Conservation (phyloP, 2,113 vertebrate species). For the Malurus alboscapulatus region DNA sequence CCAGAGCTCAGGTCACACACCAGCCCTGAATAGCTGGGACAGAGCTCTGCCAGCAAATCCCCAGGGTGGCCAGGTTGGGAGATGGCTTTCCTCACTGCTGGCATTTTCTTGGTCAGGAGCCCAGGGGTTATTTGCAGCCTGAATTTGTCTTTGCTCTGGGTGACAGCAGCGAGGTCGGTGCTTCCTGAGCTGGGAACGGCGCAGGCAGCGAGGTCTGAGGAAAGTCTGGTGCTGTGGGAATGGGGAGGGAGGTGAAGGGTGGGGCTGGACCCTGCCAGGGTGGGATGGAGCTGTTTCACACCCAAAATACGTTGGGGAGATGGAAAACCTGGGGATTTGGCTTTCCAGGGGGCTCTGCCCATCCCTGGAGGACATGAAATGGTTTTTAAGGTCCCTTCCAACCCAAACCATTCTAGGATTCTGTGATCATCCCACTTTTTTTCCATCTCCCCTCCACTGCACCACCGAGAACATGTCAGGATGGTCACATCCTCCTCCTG, state of each 20-base stretch:
- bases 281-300: background rate
- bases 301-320: background rate
- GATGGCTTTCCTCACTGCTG: slow-evolving; percentile 40
- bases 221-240: accelerated
- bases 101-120: slow-evolving; percentile 46
- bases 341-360: background rate
- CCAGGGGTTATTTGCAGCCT: slow-evolving; percentile 37
- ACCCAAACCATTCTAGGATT: background rate
- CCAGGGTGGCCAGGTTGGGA: background rate
- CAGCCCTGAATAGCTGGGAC: background rate
- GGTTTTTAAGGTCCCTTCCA: background rate
- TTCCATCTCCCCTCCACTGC: background rate
- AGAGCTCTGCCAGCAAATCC: background rate
- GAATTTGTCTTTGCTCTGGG: background rate
- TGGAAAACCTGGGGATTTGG: background rate
- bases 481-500: background rate
- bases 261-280: background rate
- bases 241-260: background rate
- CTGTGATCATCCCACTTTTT: background rate
- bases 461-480: background rate
- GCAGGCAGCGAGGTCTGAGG: background rate
- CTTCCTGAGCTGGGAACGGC: background rate
- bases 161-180: background rate
- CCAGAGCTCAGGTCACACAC: background rate
- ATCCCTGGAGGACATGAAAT: background rate